Base-by-base conservation (phyloP, 1,140 invertebrate genomes). In the Lethrus apterus region DNA sequence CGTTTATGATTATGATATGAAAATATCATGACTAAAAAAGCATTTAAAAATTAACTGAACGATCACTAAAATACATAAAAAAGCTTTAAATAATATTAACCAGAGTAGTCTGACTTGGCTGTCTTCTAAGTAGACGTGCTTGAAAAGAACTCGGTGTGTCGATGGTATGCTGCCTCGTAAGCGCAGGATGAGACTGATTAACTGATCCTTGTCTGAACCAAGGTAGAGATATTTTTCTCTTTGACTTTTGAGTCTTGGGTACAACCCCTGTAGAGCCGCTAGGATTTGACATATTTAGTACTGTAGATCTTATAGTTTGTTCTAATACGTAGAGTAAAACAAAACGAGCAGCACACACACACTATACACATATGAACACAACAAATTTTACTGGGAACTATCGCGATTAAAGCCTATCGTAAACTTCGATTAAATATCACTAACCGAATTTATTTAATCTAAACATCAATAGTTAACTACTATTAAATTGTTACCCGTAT, bases 141-240 rank as follows among this genome's bases (percentile, higher is more conserved):
- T 83, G 81, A 72, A 87, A 86, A 29, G 84, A 86, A 60, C 83
- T 77, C 53, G 87, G 87, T 48, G 86, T 86, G 71, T 91, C 88
- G 72, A 92, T 90, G 66, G 88, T 91, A 61, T 90, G 86, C 66
- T 92, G 87, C 14, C 87, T 77, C 24, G 84, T 77, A 18, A 90
- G 76, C 24, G 74, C 72, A 45, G 79, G 77, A 61, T 86, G 83
- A 21, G 78, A 71, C 51, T 78, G 72, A 57, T 75, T 74, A 47
- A 84, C 76, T 20, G 84, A 88, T 45, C 75, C 77, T 67, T 89
- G 85, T 33, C 85, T 75, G 67, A 90, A 90, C 88, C 88, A 92
- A 31, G 87, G 88, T 58, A 91, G 69, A 30, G 86, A 90, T 54
- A 91, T 90, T 69, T 90, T 92, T 46, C 88, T 76, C 36, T 83